Base-by-base conservation (phyloP, 2,888 invertebrate species). In the Digitonthophagus gazella region DNA sequence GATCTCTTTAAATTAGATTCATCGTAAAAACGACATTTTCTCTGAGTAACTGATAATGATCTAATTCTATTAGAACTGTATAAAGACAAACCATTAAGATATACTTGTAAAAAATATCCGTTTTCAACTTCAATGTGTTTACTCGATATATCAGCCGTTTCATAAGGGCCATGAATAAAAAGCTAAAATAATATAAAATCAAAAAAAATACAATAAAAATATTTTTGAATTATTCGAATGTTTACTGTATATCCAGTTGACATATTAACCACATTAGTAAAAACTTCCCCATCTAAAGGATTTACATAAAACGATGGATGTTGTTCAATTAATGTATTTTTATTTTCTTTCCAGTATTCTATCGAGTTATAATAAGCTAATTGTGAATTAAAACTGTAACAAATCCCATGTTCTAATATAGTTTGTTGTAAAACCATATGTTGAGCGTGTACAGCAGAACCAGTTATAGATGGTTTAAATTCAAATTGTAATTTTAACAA, bases 211-310 rank as follows among this genome's bases (percentile, higher is more conserved):
- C n/a, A n/a, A n/a, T 1, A 14, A 54, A 14, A 54, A 14, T 11
- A 54, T n/a, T 54, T 1, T 1, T 2, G 54, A 14, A 54, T 54
- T 15, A 15, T 58, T 58, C 14, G 11, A 1, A 56, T 57, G 78
- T 86, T 86, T 76, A 91, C 91, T 77, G 87, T 84, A 76, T 90
- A 91, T 6, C 88, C 85, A 0, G 88, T 86, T 0, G 90, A 88
- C 75, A 91, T 83, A 75, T 91, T 90, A 68, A 90, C 87, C n/a
- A 91, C 84, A 80, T 91, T 90, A 0, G 89, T 89, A 78, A 91
- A 91, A n/a, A 91, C 89, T 81, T 91, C 91, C 0, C 92, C 91
- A 76, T 91, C 91, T 5, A 91, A 77, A 0, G 91, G 91, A 81
- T 90, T 91, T 0, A 91, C 88, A 54, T 84, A 86, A 58, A 89